Conservation (phyloP, 2,888 invertebrate species). For the Dynastes tityus region DNA sequence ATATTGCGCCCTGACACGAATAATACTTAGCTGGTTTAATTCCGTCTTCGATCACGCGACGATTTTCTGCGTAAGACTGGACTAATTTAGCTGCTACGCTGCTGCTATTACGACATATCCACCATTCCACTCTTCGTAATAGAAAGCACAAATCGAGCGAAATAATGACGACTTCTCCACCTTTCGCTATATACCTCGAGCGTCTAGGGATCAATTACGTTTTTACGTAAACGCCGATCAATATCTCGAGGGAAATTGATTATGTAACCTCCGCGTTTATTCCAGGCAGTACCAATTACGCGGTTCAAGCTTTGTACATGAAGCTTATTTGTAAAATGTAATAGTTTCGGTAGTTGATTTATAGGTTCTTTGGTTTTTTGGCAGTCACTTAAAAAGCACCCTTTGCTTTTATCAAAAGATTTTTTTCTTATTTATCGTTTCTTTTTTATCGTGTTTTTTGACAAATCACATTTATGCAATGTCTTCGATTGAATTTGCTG, state of each 20-base stretch:
- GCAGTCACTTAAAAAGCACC: too few relatives aligned
- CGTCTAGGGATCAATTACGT: conserved; percentile 5
- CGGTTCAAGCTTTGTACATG: too few relatives aligned
- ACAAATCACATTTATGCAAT: too few relatives aligned
- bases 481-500: too few relatives aligned
- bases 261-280: too few relatives aligned
- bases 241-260: conserved; percentile 2
- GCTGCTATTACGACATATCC: neutral
- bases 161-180: conserved; percentile 6
- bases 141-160: neutral
- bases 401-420: too few relatives aligned
- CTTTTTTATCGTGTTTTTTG: too few relatives aligned
- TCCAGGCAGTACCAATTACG: too few relatives aligned
- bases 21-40: conserved; percentile 7
- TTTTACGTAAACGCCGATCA: neutral
- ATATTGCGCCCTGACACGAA: conserved; percentile 5
- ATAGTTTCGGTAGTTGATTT: too few relatives aligned
- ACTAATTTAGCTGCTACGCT: neutral
- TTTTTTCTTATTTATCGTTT: too few relatives aligned
- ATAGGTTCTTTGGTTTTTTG: too few relatives aligned
- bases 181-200: neutral
- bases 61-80: neutral
- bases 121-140: conserved; percentile 2
- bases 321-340: too few relatives aligned
- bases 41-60: conserved; percentile 8